Evolutionary conservation across 2,113 vertebrate genomes (phyloP).

Genomic region (Podocnemis expansa): DNA sequence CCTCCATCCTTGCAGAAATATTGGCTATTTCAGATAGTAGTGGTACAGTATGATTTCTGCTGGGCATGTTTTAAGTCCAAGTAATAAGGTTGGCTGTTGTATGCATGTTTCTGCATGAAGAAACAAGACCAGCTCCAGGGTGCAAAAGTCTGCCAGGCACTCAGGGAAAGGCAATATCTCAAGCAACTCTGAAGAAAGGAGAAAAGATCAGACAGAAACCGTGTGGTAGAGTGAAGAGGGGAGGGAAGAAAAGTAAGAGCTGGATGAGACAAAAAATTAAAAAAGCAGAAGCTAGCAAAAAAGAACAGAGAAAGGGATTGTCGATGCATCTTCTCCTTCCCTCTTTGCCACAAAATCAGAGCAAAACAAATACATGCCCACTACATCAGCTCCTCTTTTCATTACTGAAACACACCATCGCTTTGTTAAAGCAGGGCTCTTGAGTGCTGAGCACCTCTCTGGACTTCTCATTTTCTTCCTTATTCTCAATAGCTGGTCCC

Average conservation of each 20-base stretch:
- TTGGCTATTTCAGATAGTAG: fast-evolving
- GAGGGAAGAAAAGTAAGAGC: background rate
- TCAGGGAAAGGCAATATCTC: background rate
- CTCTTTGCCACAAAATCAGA: background rate
- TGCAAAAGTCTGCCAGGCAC: fast-evolving
- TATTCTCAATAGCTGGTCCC: slow-evolving; percentile 2
- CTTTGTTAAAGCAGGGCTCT: background rate
- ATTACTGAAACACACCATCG: background rate
- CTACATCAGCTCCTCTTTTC: background rate
- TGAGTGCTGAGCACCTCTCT: background rate
- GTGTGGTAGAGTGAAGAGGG: background rate
- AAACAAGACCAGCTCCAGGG: fast-evolving
- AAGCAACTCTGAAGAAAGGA: background rate
- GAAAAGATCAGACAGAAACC: background rate
- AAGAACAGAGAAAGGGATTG: background rate
- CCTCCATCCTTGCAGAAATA: background rate
- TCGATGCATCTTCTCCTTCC: background rate
- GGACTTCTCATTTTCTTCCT: slow-evolving; percentile 4
- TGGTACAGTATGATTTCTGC: fast-evolving
- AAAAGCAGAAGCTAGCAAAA: background rate
- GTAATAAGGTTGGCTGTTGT: background rate
- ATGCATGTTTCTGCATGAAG: background rate
- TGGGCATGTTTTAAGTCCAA: fast-evolving
- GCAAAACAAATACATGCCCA: background rate
- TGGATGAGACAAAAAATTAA: background rate